Evolutionary conservation across 1,140 invertebrate genomes (phyloP).

Genomic region (Euwallacea fornicatus): DNA sequence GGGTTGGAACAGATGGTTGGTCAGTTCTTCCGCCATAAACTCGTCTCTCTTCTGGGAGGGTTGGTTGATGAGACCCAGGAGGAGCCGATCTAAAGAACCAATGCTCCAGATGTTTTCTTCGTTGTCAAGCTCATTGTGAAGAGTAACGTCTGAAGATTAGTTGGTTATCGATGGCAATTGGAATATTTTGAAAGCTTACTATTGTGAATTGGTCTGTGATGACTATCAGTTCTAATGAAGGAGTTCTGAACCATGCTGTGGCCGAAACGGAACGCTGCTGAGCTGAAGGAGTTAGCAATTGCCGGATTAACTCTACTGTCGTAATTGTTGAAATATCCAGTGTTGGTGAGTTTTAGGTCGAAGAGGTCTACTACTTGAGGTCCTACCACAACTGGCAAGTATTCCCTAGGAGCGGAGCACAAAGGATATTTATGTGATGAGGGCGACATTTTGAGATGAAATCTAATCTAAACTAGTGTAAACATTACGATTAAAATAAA

Average conservation of each 20-base stretch:
- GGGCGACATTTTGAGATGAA: too few relatives aligned
- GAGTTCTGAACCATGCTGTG: slow-evolving; percentile 88
- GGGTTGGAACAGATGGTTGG: slow-evolving; percentile 86
- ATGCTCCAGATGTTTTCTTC: slow-evolving; percentile 66
- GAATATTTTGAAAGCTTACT: slow-evolving; percentile 57
- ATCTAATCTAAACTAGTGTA: too few relatives aligned
- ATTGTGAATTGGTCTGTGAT: slow-evolving; percentile 65
- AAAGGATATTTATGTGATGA: neutral
- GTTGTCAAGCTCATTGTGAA: slow-evolving; percentile 72
- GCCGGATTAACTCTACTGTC: slow-evolving; percentile 79
- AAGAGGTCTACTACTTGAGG: slow-evolving; percentile 71
- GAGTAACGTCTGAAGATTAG: slow-evolving; percentile 66
- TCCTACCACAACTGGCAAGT: slow-evolving; percentile 77
- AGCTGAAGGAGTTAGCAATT: slow-evolving; percentile 89
- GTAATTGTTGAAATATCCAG: slow-evolving; percentile 73
- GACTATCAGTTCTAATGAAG: slow-evolving; percentile 65
- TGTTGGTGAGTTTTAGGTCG: slow-evolving; percentile 64
- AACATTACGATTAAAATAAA: neutral
- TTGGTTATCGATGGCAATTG: neutral
- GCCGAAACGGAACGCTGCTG: slow-evolving; percentile 94
- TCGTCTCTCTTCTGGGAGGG: slow-evolving; percentile 78
- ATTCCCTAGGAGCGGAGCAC: slow-evolving; percentile 59
- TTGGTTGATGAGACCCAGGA: slow-evolving; percentile 77
- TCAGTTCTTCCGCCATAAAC: slow-evolving; percentile 79
- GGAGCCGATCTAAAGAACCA: slow-evolving; percentile 76